Percentiles rank a stretch among this genome's conserved stretches.
Evolutionary conservation across 2,797 vertebrate genomes (phyloP).

Genomic region (Erpetoichthys calabaricus): DNA sequence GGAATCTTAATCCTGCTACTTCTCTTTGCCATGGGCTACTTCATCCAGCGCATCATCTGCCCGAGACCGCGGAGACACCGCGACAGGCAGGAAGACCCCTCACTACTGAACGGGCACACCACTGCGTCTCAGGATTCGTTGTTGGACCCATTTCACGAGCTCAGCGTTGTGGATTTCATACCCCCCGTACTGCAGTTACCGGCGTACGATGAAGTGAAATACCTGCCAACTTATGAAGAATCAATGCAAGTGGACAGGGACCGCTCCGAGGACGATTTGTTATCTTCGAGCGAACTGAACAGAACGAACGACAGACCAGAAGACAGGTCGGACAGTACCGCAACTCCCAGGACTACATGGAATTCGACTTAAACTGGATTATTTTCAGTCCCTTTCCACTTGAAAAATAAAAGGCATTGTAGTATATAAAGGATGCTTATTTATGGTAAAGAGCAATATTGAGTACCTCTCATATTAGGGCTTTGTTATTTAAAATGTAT

Average conservation of each 20-base stretch:
- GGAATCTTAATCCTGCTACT: conserved; percentile 78
- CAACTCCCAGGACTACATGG: conserved; percentile 26
- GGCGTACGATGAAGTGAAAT: conserved; percentile 83
- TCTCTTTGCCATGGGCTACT: conserved; percentile 84
- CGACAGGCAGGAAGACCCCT: conserved; percentile 42
- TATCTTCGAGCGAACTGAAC: conserved; percentile 24
- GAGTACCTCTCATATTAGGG: no score
- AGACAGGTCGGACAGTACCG: conserved; percentile 26
- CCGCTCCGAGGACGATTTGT: conserved; percentile 43
- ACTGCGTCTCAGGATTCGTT: conserved; percentile 78
- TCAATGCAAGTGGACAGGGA: conserved; percentile 61
- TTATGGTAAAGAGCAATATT: no score
- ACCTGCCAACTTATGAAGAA: conserved; percentile 86
- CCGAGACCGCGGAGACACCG: conserved; percentile 55
- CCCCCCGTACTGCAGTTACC: conserved; percentile 63
- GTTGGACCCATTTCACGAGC: conserved; percentile 54
- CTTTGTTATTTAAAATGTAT: no score
- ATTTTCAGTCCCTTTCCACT: no score
- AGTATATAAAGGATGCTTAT: no score
- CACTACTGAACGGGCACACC: conserved; percentile 45
- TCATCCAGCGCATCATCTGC: conserved; percentile 77
- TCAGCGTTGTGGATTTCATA: conserved; percentile 36
- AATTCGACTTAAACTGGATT: conserved; percentile 44
- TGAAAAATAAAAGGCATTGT: no score
- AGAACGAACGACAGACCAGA: conserved; percentile 18